Conservation (phyloP, 2,797 vertebrate genomes). For the Leuciscus waleckii region DNA sequence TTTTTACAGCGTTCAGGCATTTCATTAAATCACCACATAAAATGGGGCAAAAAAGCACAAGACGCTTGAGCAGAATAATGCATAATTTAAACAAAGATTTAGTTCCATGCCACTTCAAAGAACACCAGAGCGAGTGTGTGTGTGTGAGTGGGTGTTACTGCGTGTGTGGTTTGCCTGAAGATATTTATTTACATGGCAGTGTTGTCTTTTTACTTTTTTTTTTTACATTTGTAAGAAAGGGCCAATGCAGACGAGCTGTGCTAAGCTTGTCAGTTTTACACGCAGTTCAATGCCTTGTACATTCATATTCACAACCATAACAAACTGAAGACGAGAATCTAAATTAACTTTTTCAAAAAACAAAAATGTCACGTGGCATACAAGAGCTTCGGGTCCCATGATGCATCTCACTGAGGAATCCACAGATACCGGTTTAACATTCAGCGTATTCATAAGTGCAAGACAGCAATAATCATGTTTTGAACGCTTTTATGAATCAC, state of each 20-base stretch:
- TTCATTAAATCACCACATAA: constrained; percentile 34
- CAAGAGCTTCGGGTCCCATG: not conserved
- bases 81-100: constrained; percentile 45
- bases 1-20: constrained; percentile 33
- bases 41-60: constrained; percentile 22
- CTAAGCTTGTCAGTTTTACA: not conserved
- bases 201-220: not conserved
- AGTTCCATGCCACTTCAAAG: constrained; percentile 38
- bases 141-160: constrained; percentile 38
- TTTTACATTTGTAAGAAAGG: not conserved
- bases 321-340: constrained; percentile 2
- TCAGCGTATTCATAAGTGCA: not conserved
- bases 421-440: too few species aligned
- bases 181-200: constrained; percentile 10
- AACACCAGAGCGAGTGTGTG: not conserved
- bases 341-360: not conserved
- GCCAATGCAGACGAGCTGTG: not conserved
- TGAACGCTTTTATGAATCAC: not conserved
- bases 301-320: not conserved
- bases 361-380: not conserved
- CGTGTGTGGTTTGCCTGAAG: constrained; percentile 48
- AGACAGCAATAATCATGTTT: not conserved
- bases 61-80: constrained; percentile 34
- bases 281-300: not conserved
- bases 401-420: not conserved